Percentiles rank a stretch among this genome's conserved stretches.
Conservation (phyloP, 2,888 invertebrate species). For the Abscondita cerata region DNA sequence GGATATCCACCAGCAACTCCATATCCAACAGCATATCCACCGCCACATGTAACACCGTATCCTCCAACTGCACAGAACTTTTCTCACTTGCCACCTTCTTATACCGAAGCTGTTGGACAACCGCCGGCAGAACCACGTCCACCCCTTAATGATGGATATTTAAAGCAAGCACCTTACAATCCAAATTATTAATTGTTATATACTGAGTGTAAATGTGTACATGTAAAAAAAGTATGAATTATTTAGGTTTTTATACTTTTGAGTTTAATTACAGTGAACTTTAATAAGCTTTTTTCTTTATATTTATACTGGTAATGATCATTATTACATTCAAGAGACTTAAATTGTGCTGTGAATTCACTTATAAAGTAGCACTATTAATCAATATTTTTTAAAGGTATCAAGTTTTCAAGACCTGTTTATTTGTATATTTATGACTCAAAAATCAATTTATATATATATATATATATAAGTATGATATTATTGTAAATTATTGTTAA, state of each 20-base stretch:
- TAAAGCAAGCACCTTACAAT: slow-evolving; percentile 32
- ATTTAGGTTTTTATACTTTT: not conserved
- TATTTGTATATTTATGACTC: not conserved
- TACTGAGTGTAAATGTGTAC: not conserved
- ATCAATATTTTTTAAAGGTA: not conserved
- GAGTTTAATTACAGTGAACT: too few species aligned
- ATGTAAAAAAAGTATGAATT: not conserved
- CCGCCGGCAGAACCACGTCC: slow-evolving; percentile 21
- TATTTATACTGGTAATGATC: not conserved
- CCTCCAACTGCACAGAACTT: slow-evolving; percentile 15
- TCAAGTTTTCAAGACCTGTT: not conserved
- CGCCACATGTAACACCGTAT: slow-evolving; percentile 20
- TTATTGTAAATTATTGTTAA: slow-evolving; percentile 5
- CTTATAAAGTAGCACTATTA: slow-evolving; percentile 1
- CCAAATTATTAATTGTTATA: slow-evolving; percentile 25
- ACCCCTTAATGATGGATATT: slow-evolving; percentile 16
- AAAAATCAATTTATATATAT: not conserved
- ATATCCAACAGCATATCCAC: slow-evolving; percentile 21
- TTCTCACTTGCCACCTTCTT: slow-evolving; percentile 26
- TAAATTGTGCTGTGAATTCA: slow-evolving; percentile 26
- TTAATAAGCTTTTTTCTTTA: not conserved
- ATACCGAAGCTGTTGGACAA: slow-evolving; percentile 31
- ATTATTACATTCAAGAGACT: slow-evolving; percentile 15
- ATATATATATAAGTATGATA: not conserved
- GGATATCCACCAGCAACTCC: slow-evolving; percentile 20